Conservation (phyloP, 2,113 vertebrate species). For the Cheilinus undulatus region DNA sequence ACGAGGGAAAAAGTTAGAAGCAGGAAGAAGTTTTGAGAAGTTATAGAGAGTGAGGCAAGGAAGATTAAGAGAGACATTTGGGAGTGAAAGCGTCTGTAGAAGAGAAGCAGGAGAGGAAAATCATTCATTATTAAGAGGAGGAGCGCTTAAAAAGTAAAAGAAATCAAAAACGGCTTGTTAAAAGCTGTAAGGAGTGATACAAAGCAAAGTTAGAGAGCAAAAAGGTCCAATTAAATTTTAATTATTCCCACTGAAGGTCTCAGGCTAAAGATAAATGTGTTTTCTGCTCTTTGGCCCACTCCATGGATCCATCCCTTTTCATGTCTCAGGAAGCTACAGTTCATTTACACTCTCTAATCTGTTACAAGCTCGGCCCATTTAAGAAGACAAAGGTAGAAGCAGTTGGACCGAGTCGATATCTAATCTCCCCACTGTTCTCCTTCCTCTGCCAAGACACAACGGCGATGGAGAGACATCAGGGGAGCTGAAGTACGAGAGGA, state of each 20-base stretch:
- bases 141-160: neutral
- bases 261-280: slow-evolving; percentile 28
- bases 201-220: slow-evolving; percentile 19
- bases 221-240: slow-evolving; percentile 43
- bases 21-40: neutral
- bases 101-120: neutral
- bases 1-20: neutral
- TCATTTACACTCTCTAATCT: slow-evolving; percentile 11
- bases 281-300: slow-evolving; percentile 10
- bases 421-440: slow-evolving; percentile 40
- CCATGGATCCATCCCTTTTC: neutral
- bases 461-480: slow-evolving; percentile 19
- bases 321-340: neutral
- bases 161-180: slow-evolving; percentile 17
- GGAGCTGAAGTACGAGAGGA: slow-evolving; percentile 12
- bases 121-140: slow-evolving; percentile 1
- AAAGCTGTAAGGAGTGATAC: slow-evolving; percentile 15
- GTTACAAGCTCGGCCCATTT: slow-evolving; percentile 14
- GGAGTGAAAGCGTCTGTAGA: neutral
- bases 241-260: slow-evolving; percentile 23
- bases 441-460: slow-evolving; percentile 19
- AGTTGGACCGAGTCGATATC: slow-evolving; percentile 38
- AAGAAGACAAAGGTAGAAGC: slow-evolving; percentile 1
- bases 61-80: neutral
- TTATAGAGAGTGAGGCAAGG: neutral